A percentile compares a stretch with the other conserved stretches of the same genome.
These are phyloP conservation scores for Xestobium rufovillosum DNA, from an alignment of 2,888 invertebrate species.

Conservation along the genomic window DNA sequence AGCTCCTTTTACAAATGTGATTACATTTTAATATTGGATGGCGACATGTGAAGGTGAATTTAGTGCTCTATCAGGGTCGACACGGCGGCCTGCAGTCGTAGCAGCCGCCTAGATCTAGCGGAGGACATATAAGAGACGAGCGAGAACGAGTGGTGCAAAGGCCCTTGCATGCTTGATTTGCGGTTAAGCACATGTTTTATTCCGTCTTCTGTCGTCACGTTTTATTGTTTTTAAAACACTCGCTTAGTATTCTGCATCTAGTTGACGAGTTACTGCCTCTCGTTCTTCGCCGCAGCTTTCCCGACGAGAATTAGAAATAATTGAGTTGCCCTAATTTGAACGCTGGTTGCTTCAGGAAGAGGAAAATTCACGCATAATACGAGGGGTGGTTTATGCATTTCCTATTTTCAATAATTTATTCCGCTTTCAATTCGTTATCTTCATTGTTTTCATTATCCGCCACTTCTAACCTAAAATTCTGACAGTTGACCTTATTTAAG, in stretches of 20 bases:
- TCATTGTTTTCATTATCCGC: too few relatives aligned
- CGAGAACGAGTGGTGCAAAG: conserved; percentile 22
- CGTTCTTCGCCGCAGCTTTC: too few relatives aligned
- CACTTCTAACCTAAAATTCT: too few relatives aligned
- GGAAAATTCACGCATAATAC: too few relatives aligned
- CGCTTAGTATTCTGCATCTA: conserved; percentile 22
- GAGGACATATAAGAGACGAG: conserved; percentile 25
- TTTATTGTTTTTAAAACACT: conserved; percentile 26
- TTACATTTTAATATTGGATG: conserved; percentile 41
- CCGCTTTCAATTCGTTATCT: too few relatives aligned
- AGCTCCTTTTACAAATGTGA: conserved; percentile 38
- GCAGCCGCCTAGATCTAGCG: too few relatives aligned
- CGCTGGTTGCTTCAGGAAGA: too few relatives aligned
- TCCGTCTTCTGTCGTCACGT: conserved; percentile 21
- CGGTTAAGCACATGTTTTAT: conserved; percentile 22
- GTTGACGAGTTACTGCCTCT: conserved; percentile 5
- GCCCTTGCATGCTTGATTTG: conserved; percentile 28
- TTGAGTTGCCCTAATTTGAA: too few relatives aligned
- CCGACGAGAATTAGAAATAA: too few relatives aligned
- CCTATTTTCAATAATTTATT: too few relatives aligned
- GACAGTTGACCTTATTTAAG: too few relatives aligned
- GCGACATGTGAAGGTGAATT: conserved; percentile 32
- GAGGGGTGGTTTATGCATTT: too few relatives aligned
- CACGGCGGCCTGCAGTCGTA: conserved; percentile 18
- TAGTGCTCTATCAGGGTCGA: conserved; percentile 31